Evolutionary conservation across 2,113 vertebrate species (phyloP).

Genomic region (Hydrochoerus hydrochaeris): DNA sequence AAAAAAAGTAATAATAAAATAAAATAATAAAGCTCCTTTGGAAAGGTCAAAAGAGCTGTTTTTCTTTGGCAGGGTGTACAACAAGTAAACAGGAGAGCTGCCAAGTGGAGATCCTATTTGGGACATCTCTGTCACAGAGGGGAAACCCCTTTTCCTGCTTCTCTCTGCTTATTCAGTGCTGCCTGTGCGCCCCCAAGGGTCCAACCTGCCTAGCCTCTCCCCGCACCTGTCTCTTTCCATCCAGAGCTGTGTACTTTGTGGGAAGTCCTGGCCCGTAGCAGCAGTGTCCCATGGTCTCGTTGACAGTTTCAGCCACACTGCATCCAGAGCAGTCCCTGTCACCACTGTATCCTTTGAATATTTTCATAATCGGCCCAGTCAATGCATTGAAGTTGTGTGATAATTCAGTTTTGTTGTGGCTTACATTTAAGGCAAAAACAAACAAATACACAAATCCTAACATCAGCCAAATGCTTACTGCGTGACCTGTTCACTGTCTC

Average conservation of each 20-base stretch:
- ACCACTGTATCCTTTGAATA: rapidly evolving
- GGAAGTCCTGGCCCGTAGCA: background rate
- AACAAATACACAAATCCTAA: background rate
- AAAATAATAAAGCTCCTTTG: slow-evolving; percentile 39
- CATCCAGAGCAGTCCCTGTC: too few species aligned
- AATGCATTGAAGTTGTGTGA: rapidly evolving
- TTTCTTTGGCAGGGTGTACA: background rate
- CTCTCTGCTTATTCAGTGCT: background rate
- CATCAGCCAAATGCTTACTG: rapidly evolving
- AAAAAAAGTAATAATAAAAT: slow-evolving; percentile 54
- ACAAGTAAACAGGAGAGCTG: too few species aligned
- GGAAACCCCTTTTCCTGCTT: background rate
- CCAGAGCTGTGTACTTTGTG: background rate
- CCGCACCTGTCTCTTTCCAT: background rate
- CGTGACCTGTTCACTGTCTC: rapidly evolving
- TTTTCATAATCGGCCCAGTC: too few species aligned
- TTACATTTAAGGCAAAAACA: background rate
- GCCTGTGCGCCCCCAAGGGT: background rate
- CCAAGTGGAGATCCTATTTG: slow-evolving; percentile 1
- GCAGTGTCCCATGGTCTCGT: background rate
- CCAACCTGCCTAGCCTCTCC: background rate
- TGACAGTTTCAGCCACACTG: slow-evolving; percentile 24
- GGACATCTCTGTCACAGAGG: background rate
- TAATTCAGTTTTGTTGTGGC: background rate
- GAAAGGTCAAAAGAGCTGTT: background rate